Base-by-base conservation (phyloP, 2,888 invertebrate genomes). In the Xestia sexstrigata region DNA sequence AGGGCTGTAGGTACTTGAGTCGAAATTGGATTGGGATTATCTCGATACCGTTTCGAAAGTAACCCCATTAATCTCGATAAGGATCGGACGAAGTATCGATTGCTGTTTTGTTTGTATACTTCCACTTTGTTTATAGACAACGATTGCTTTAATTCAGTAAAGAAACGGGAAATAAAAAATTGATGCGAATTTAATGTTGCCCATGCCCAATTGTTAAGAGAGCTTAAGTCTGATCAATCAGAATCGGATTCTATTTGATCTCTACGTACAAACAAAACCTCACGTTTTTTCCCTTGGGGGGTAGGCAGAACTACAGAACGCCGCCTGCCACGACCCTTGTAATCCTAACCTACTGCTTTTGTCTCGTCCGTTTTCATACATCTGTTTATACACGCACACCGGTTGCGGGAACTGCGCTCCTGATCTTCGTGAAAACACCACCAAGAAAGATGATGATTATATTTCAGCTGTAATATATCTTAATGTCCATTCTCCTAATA, bases 21-120 rank as follows among this genome's bases (percentile, higher is more conserved):
- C 87, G 85, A 89, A 92, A 92, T 92, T 91, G 91, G 90, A 91
- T 92, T 87, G 89, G 88, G 86, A 90, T 91, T 89, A 91, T 92
- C 89, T 89, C 85, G 87, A 89, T 89, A 80, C 82, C 84, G 77
- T 86, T 86, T 73, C 85, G 82, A 85, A 87, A 88, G 86, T 88
- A 88, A 86, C 85, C 85, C 88, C 86, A 89, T 87, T 90, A 89
- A 90, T 90, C 88, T 90, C 78, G 86, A 89, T 89, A 89, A 87
- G 81, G 86, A 89, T 85, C 84, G 80, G 70, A 65, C 74, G 81
- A 81, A 83, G 79, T 78, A 82, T 85, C 63, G 82, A 87, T 79
- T 79, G 73, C 79, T 82, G 83, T 78, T 85, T 89, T 88, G 85
- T 87, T 85, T 79, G 76, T 74, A 76, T 75, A 82, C 78, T 83